Conservation (phyloP, 2,888 invertebrate genomes). For the Hyposoter didymator region DNA sequence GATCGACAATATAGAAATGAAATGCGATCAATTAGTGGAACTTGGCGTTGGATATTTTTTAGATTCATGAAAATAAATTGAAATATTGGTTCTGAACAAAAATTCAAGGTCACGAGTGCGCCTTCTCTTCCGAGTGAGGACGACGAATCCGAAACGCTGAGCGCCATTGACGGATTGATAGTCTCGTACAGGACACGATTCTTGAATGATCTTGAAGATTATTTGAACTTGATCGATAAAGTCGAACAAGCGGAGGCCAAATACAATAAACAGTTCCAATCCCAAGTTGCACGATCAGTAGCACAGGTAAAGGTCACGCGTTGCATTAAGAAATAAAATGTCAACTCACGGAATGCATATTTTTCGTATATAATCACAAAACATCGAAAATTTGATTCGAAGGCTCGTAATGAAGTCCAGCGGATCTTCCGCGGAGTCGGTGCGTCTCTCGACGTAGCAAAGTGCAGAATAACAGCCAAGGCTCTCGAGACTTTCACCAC, state of each 20-base stretch:
- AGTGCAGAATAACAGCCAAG: neutral
- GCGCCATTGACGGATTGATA: neutral
- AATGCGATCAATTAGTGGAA: neutral
- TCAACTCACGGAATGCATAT: neutral
- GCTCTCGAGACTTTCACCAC: neutral
- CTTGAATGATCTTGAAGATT: neutral
- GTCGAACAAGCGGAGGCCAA: neutral
- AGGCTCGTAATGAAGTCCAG: neutral
- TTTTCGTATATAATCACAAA: neutral
- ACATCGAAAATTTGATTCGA: neutral
- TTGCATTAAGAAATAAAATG: neutral
- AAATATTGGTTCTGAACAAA: neutral
- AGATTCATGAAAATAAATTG: neutral
- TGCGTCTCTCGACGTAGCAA: too few relatives aligned
- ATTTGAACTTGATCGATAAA: neutral
- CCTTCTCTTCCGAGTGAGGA: neutral
- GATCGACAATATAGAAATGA: neutral
- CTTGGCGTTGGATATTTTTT: neutral
- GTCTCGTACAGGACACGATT: neutral
- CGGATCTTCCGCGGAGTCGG: neutral
- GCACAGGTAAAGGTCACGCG: neutral
- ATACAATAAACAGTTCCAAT: neutral
- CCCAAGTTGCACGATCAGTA: neutral
- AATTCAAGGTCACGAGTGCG: neutral
- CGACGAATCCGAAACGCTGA: neutral